Evolutionary conservation across 1,140 invertebrate genomes (phyloP), one percentile per base, ranked within the genome.

Genomic region (Paraescarpia echinospica): DNA sequence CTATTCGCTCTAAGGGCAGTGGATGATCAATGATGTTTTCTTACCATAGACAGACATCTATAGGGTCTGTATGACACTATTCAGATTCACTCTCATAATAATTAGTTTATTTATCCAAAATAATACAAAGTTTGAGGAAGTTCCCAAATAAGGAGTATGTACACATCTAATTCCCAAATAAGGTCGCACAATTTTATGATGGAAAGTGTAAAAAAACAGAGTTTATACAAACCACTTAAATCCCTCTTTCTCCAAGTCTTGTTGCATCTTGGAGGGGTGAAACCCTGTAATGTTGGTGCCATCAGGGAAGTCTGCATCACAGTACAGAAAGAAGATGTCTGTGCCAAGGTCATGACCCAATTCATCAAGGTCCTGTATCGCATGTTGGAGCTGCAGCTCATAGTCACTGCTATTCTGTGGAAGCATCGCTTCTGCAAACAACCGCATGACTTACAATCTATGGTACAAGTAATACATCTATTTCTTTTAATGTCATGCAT

Each of bases 291-390:
- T 33, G 89, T 48, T 48, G 2, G 91, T 31, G 22, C 14, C 51
- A 59, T 34, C 33, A n/a, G 91, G 93, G 33, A 92, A 22, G 90
- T 92, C 33, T 34, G 89, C 33, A 27, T 89, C 48, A 9, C 89
- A 92, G 91, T 92, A 93, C 9, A 94, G 33, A 51, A 94, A 92
- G 77, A 93, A 93, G 77, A 93, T 35, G 89, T 94, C 94, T 27
- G 35, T 33, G n/a, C 35, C 89, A 27, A 94, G 27, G n/a, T 92
- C 92, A 89, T 94, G 34, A 88, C 93, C 89, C 35, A 92, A 92
- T 34, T 89, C 41, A 33, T 92, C 92, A 14, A 94, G 89, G 27
- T 93, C 92, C 4, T 48, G 51, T 12, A 93, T 8, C 2, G 33
- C 89, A 22, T 92, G 92, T 22, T 93, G 89, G 8, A 92, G 31